These are phyloP conservation scores for Brachionus calyciflorus DNA, from an alignment of 1,140 invertebrate species.

Conservation along the genomic window DNA sequence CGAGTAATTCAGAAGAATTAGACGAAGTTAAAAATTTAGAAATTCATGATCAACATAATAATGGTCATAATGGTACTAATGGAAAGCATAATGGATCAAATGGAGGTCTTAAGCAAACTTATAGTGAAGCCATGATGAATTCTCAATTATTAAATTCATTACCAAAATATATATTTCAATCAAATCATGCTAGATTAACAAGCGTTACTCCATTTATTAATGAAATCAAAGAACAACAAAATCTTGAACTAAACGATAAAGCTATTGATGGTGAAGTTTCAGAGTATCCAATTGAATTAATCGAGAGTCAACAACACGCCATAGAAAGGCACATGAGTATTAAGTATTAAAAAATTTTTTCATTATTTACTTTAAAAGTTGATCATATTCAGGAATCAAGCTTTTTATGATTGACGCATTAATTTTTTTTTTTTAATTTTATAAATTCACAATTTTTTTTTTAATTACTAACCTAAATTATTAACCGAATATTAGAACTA, in stretches of 20 bases:
- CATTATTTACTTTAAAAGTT: background rate
- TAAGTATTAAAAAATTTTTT: constrained; percentile 67
- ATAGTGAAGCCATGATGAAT: constrained; percentile 44
- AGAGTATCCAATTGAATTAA: constrained; percentile 93
- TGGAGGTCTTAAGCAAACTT: constrained; percentile 21
- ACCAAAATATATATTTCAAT: constrained; percentile 46
- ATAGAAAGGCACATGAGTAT: constrained; percentile 84
- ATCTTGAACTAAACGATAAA: constrained; percentile 6
- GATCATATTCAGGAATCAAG: too few species aligned
- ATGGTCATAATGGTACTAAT: background rate
- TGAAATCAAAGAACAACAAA: constrained; percentile 45
- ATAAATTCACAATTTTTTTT: too few species aligned
- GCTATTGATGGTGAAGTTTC: constrained; percentile 89
- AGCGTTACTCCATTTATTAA: constrained; percentile 17
- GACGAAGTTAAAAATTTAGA: background rate
- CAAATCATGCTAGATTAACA: constrained; percentile 11
- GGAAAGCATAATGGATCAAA: background rate
- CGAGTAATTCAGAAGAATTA: background rate
- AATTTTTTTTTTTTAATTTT: too few species aligned
- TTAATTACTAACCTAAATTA: too few species aligned
- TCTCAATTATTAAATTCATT: constrained; percentile 6
- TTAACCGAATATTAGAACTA: too few species aligned
- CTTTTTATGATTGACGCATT: background rate
- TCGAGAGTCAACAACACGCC: constrained; percentile 80
- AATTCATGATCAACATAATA: background rate